Evolutionary conservation across 2,113 vertebrate species (phyloP), one percentile per base, ranked within the genome.

Genomic region (Pelecanus crispus): DNA sequence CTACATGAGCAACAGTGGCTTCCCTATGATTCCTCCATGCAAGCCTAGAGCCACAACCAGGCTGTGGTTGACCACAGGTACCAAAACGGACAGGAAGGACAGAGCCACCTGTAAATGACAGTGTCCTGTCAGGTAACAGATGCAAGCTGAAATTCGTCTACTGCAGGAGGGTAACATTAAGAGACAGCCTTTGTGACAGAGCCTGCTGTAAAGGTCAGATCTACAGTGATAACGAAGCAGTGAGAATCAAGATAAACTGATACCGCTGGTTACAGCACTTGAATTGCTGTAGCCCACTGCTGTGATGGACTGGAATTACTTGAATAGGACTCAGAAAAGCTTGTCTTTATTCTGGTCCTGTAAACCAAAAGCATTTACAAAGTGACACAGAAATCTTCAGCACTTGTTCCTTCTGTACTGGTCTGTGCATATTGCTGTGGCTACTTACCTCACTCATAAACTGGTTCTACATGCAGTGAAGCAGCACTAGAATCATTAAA

Each of bases 11-110:
- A 78, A 70, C 6, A 34, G 12, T 3, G 12, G 17, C 31, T 61
- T 74, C 36, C 13, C 31, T 17, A 2, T 8, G 26, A 0, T 36
- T 34, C 0, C 1, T 81, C 15, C 31, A 3, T 6, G 21, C 9
- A 63, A 44, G 21, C 38, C 18, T 9, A 31, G 31, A 36, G n/a
- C 34, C 31, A 25, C 44, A 56, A 2, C n/a, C n/a, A 38, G 17
- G 32, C 36, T 47, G 36, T 75, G n/a, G 4, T 24, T 72, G 56
- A 13, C 9, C 74, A 9, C 3, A 0, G 7, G 25, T 81, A 17
- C 18, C 14, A 42, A 20, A 71, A 32, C 17, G 10, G 24, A 55
- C 12, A 36, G 11, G 16, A 55, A 38, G 7, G 28, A 55, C 14
- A 38, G 7, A 45, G 5, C 11, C 29, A 24, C 22, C 10, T 40